Percentiles rank a stretch among this genome's conserved stretches.
phyloP scores from a whole-genome alignment of 2,888 invertebrate genomes.

The Gibbula magus region DNA sequence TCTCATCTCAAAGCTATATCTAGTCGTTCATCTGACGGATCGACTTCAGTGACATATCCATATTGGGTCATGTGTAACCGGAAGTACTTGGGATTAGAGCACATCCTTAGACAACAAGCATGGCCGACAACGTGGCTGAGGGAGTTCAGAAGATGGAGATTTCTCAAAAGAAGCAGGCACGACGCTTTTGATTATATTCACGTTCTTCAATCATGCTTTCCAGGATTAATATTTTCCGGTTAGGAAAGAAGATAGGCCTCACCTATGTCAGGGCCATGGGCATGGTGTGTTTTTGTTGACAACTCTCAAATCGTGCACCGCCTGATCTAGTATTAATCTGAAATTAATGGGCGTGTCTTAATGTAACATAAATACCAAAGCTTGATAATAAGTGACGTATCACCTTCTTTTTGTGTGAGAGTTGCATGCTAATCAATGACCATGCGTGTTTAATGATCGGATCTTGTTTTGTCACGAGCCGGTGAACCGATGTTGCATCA shows the following conservation, averaged over 20 bases:
- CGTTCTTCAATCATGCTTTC: constrained; percentile 57
- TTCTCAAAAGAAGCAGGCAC: constrained; percentile 71
- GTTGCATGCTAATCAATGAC: too few species aligned
- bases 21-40: too few species aligned
- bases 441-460: too few species aligned
- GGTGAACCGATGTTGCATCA: too few species aligned
- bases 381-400: background rate
- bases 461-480: too few species aligned
- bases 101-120: constrained; percentile 42
- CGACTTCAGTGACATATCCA: too few species aligned
- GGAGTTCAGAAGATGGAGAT: constrained; percentile 64
- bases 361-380: background rate
- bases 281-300: constrained; percentile 44
- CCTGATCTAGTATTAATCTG: background rate
- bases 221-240: constrained; percentile 55
- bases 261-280: constrained; percentile 51
- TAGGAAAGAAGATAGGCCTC: constrained; percentile 59
- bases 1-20: too few species aligned
- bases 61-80: too few species aligned
- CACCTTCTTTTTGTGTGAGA: too few species aligned
- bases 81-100: background rate
- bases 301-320: too few species aligned
- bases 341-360: background rate
- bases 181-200: constrained; percentile 49
- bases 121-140: constrained; percentile 72